Conservation (phyloP, 2,113 vertebrate species). For the Hyperopisus bebe region DNA sequence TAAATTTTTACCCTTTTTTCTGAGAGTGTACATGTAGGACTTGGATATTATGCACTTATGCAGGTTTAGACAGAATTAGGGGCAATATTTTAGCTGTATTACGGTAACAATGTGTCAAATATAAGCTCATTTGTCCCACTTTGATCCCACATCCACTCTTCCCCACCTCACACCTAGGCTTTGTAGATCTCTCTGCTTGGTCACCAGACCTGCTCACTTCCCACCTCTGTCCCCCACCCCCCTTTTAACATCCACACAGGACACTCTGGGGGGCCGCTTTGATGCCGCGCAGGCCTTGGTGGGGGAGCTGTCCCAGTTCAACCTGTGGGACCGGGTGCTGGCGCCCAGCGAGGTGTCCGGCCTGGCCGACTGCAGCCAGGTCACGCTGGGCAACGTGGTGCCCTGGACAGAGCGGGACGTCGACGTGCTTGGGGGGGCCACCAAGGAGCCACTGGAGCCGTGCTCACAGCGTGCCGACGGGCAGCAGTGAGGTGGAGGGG, state of each 20-base stretch:
- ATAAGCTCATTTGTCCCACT: neutral
- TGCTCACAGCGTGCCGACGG: slow-evolving; percentile 72
- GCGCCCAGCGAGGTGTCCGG: slow-evolving; percentile 69
- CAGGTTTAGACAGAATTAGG: neutral
- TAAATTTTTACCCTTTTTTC: neutral
- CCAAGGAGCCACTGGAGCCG: slow-evolving; percentile 68
- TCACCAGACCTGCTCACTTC: neutral
- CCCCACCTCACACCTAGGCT: neutral
- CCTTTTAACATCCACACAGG: slow-evolving; percentile 50
- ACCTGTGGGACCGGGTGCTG: slow-evolving; percentile 83
- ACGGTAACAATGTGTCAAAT: neutral
- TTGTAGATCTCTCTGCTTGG: neutral
- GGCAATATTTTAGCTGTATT: neutral
- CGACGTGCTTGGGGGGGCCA: slow-evolving; percentile 79
- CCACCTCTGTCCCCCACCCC: neutral
- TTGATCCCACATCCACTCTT: neutral
- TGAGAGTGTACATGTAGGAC: neutral
- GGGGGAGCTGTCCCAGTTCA: slow-evolving; percentile 86
- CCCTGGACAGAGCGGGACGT: slow-evolving; percentile 80
- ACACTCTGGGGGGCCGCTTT: slow-evolving; percentile 79
- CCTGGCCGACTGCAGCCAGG: slow-evolving; percentile 79
- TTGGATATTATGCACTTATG: neutral
- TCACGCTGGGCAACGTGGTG: slow-evolving; percentile 68
- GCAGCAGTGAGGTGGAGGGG: slow-evolving; percentile 42
- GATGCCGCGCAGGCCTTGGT: slow-evolving; percentile 88